These are phyloP conservation scores for Theristicus caerulescens DNA, from an alignment of 2,113 vertebrate genomes.

Conservation along the genomic window DNA sequence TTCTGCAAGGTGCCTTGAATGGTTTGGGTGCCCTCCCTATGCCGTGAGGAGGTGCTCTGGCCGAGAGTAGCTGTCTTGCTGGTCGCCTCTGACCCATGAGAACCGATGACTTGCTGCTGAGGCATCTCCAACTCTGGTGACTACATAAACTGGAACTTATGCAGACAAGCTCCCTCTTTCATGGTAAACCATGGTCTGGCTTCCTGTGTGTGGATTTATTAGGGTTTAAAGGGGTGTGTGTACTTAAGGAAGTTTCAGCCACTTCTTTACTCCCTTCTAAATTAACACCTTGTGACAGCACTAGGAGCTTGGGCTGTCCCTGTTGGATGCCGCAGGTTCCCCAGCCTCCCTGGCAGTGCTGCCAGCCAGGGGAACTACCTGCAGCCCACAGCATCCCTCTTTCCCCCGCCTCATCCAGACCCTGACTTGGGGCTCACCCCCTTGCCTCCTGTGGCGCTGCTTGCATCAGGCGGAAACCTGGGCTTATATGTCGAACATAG, in stretches of 20 bases:
- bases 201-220: background rate
- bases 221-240: background rate
- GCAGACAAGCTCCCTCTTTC: background rate
- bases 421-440: background rate
- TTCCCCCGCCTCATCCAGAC: background rate
- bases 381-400: background rate
- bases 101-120: background rate
- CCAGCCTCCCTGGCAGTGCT: background rate
- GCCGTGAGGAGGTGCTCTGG: background rate
- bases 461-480: background rate
- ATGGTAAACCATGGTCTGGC: background rate
- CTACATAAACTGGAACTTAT: background rate
- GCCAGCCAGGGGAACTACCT: background rate
- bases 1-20: background rate
- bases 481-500: background rate
- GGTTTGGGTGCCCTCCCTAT: background rate
- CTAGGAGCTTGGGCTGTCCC: background rate
- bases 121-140: background rate
- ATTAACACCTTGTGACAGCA: background rate
- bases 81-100: background rate
- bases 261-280: background rate
- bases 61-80: background rate
- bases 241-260: background rate
- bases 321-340: rapidly evolving
- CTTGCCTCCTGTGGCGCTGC: background rate